phyloP scores from a whole-genome alignment of 2,888 invertebrate species.

The Drosophila suboccidentalis region DNA sequence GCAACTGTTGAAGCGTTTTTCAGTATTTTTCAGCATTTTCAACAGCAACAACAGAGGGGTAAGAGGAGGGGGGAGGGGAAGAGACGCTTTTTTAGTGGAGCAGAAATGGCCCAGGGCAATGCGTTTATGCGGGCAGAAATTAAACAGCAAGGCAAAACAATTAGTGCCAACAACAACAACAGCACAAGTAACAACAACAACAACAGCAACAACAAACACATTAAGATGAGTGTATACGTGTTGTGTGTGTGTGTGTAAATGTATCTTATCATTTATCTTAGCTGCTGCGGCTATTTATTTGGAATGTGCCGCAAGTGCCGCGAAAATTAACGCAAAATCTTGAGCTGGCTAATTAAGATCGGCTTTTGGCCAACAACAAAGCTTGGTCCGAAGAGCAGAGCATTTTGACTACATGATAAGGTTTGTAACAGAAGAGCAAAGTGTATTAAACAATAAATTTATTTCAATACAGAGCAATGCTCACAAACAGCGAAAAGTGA shows the following conservation, averaged over 20 bases:
- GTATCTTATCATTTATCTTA: conserved; percentile 75
- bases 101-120: conserved; percentile 71
- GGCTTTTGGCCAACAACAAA: conserved; percentile 37
- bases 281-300: conserved; percentile 64
- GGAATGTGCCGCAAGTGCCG: conserved; percentile 79
- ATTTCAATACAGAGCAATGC: too few species aligned
- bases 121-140: conserved; percentile 80
- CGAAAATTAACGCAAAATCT: conserved; percentile 76
- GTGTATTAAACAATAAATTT: too few species aligned
- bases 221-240: not conserved
- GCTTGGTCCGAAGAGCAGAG: conserved; percentile 11
- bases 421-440: conserved; percentile 10
- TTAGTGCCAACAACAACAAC: conserved; percentile 57
- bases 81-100: conserved; percentile 69
- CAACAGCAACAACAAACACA: not conserved
- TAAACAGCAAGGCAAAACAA: conserved; percentile 75
- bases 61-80: not conserved
- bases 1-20: conserved; percentile 75
- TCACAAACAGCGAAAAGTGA: not conserved
- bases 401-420: conserved; percentile 4
- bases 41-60: not conserved
- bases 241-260: conserved; percentile 1
- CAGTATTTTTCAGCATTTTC: conserved; percentile 27
- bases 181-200: conserved; percentile 22
- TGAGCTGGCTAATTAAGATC: conserved; percentile 64